Conservation (phyloP, 2,888 invertebrate genomes). For the Drosophila ochracea region DNA sequence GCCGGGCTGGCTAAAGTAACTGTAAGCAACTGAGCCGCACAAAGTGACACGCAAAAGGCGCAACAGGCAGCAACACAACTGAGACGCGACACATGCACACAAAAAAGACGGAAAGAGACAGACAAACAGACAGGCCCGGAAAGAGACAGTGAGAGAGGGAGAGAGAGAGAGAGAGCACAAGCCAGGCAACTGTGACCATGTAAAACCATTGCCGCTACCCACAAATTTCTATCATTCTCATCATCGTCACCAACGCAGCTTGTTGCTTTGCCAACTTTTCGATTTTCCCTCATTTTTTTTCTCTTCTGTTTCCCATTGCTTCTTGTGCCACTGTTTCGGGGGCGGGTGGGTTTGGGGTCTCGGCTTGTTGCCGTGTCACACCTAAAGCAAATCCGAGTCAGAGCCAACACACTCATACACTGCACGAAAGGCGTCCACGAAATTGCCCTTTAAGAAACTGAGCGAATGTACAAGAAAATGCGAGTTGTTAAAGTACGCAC, state of each 20-base stretch:
- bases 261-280: slow-evolving; percentile 78
- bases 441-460: slow-evolving; percentile 7
- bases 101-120: neutral
- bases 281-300: slow-evolving; percentile 21
- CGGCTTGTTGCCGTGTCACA: slow-evolving; percentile 39
- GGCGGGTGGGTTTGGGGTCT: neutral
- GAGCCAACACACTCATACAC: slow-evolving; percentile 19
- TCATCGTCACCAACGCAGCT: slow-evolving; percentile 73
- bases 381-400: slow-evolving; percentile 37
- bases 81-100: slow-evolving; percentile 19
- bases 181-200: slow-evolving; percentile 53
- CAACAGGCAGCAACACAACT: slow-evolving; percentile 62
- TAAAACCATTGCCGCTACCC: slow-evolving; percentile 36
- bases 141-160: neutral
- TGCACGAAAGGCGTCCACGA: slow-evolving; percentile 6
- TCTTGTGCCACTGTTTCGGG: neutral
- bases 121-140: neutral
- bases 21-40: slow-evolving; percentile 62
- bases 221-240: slow-evolving; percentile 42
- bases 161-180: neutral
- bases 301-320: neutral
- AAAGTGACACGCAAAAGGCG: slow-evolving; percentile 77
- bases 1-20: slow-evolving; percentile 28
- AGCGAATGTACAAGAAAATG: neutral
- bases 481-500: slow-evolving; percentile 8